Evolutionary conservation across 37 sponge, comb jelly and placozoan genomes (phyloP), one percentile per base, ranked within the genome.

Genomic region (Axinella damicornis): DNA sequence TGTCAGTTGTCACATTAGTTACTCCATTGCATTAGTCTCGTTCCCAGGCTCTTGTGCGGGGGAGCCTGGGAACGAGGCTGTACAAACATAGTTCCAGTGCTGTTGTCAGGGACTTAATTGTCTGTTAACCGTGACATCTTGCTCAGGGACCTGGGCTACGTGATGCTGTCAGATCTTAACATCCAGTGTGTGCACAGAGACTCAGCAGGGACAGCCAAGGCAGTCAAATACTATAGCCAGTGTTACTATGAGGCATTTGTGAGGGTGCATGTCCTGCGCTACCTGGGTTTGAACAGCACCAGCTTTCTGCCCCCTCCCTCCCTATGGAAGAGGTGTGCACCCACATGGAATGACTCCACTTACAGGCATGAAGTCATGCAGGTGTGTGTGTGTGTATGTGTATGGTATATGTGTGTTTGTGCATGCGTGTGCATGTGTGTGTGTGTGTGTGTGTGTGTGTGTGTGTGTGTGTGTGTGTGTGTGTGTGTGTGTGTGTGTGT

Each of bases 401-500:
- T 73, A n/a, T n/a, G 21, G 60, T 68, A 54, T 80, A 32, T 80
- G 32, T 20, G 2, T 73, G 65, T 73, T 41, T 73, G 63, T 53
- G 63, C 76, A 63, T 73, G 64, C 57, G 74, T 56, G 38, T 83
- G 84, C 32, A 46, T 57, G 63, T 83, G 63, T n/a, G n/a, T 71
- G 61, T 73, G 73, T 82, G 73, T 70, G 60, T 82, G 73, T 82
- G 73, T 73, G 83, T 71, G 60, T 82, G 83, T 54, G 73, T 53
- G 60, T 82, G 73, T 54, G 73, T 73, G 73, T 59, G 46, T n/a
- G n/a, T n/a, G n/a, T n/a, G n/a, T n/a, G n/a, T n/a, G n/a, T n/a
- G n/a, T n/a, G n/a, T n/a, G n/a, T n/a, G n/a, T n/a, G n/a, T n/a
- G n/a, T n/a, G n/a, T n/a, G n/a, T n/a, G n/a, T n/a, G n/a, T n/a